These are phyloP conservation scores for Astyanax mexicanus DNA, from an alignment of 2,797 vertebrate genomes.

Conservation along the genomic window DNA sequence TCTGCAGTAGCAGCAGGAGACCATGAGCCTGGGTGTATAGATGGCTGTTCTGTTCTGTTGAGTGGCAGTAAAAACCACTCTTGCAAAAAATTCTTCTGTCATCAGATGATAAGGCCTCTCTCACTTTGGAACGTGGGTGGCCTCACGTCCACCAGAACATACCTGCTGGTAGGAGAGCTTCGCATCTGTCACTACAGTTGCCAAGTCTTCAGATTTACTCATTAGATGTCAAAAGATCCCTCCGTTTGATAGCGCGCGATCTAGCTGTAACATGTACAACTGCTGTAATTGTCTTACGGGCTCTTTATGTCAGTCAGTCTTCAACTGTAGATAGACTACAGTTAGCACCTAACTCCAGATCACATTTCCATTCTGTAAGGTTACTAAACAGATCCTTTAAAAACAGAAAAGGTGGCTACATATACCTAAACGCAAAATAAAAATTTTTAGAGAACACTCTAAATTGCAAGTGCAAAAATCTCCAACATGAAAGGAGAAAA, in stretches of 20 bases:
- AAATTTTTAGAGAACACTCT: too few relatives aligned
- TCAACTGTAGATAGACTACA: not conserved
- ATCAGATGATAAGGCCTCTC: slow-evolving; percentile 31
- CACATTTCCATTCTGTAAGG: too few relatives aligned
- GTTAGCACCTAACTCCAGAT: too few relatives aligned
- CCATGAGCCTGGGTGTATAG: not conserved
- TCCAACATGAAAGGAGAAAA: too few relatives aligned
- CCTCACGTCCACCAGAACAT: slow-evolving; percentile 15
- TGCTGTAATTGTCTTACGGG: not conserved
- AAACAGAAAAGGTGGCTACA: too few relatives aligned
- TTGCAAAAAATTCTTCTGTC: slow-evolving; percentile 14
- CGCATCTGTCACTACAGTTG: slow-evolving; percentile 23
- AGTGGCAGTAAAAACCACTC: slow-evolving; percentile 23
- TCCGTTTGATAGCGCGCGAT: slow-evolving; percentile 1
- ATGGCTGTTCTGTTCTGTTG: slow-evolving; percentile 3
- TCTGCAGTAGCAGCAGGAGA: not conserved
- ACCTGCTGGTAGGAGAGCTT: not conserved
- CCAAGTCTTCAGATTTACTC: slow-evolving; percentile 21
- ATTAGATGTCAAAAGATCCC: slow-evolving; percentile 8
- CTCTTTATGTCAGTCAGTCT: not conserved
- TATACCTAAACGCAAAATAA: too few relatives aligned
- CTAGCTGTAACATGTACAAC: not conserved
- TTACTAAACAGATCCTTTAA: too few relatives aligned
- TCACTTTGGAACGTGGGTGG: slow-evolving; percentile 30
- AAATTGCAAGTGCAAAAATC: too few relatives aligned